Evolutionary conservation across 2,797 vertebrate species (phyloP), one percentile per base, ranked within the genome.

Genomic region (Triplophysa yarkandensis): DNA sequence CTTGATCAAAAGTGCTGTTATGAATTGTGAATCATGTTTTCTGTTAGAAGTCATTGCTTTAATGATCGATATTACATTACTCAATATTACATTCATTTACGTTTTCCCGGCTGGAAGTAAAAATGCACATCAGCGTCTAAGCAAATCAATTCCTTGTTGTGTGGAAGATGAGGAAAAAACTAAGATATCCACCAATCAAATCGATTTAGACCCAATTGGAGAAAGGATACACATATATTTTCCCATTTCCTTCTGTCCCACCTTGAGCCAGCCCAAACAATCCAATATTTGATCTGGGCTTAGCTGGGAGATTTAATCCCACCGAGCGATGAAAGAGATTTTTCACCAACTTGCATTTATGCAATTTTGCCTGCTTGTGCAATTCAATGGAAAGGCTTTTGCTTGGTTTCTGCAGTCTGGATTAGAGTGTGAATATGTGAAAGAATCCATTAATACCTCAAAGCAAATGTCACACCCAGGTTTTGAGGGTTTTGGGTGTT

Each of bases 261-360:
- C 85, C 86, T 89, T 86, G 85, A 87, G 85, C 82, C 80, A 81
- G 80, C 79, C 81, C 82, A 79, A 90, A 89, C 87, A 91, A 91
- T 92, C 88, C 84, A 83, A 88, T 87, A 88, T 92, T 92, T 90
- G 87, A 92, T 91, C 89, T 88, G 82, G 85, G 88, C 61, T 90
- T 88, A 91, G 86, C 85, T 81, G 83, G 79, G 83, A 86, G 85
- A 89, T 92, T 89, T 89, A 90, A 90, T 90, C 89, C 88, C 46
- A 82, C 82, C 41, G 82, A 86, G 88, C 81, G 81, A 82, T 88
- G 85, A 87, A 90, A 88, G 86, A 86, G 82, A 85, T 25, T 90
- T 91, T 86, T 82, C 85, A 85, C 82, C 84, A 88, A 89, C 86
- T 90, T 90, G 87, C 85, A 86, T 91, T 89, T 85, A 87, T 89